Base-by-base conservation (phyloP, 2,888 invertebrate genomes). In the Branchipolynoe longqiensis region DNA sequence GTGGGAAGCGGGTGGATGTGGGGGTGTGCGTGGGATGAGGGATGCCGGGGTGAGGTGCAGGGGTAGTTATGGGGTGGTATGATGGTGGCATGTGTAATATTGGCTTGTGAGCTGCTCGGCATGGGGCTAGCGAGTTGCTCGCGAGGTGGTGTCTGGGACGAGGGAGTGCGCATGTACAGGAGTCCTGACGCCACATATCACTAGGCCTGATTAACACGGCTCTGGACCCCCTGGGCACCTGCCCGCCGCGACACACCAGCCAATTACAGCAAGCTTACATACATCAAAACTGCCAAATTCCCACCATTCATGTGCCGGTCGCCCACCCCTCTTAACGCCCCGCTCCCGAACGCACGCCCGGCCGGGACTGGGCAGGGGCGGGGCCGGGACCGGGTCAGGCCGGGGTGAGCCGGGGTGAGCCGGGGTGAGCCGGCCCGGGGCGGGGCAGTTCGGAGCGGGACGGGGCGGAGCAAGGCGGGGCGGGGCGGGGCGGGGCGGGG, bases 151-250 rank as follows among this genome's bases (percentile, higher is more conserved):
- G 14, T n/a, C n/a, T 48, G 25, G 78, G 78, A 12, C 12, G 69
- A 3, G 78, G 54, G 48, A 48, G 41, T 78, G 78, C 54, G 78
- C 78, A 78, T 78, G 48, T 78, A 48, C 41, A 78, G 48, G 41
- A n/a, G n/a, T n/a, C n/a, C n/a, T n/a, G n/a, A 78, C 41, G 78
- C 78, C 78, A 78, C 78, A 78, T 41, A 78, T 78, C 78, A 48
- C 78, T 18, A 48, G 41, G 78, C 36, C 69, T 78, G 78, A 78
- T 78, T 78, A 78, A 78, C 78, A 54, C 78, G n/a, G n/a, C 54
- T 78, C 54, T 18, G 48, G n/a, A 14, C 36, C n/a, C 28, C 12
- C 28, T 25, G 6, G 38, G 38, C 78, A 78, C 78, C 78, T 78
- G 78, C 78, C 8, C 48, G 78, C 74, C 33, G 78, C 54, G 1